A percentile compares a stretch with the other conserved stretches of the same genome.
These are phyloP conservation scores for Lucinisca nassula DNA, from an alignment of 2,888 invertebrate species.

Conservation along the genomic window DNA sequence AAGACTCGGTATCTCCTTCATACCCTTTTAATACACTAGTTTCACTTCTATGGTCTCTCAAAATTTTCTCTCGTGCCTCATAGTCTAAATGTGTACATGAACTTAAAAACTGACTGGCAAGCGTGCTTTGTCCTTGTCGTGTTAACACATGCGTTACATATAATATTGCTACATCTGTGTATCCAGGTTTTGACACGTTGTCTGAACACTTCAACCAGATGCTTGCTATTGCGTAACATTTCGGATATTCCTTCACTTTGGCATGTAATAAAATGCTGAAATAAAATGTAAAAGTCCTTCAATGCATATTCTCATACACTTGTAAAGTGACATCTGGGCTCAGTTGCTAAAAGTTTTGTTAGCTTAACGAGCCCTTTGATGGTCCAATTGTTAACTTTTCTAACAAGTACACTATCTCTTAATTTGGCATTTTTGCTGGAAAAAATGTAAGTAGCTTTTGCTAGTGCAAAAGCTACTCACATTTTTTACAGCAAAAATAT, in stretches of 20 bases:
- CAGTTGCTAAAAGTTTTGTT: no score
- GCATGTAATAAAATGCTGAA: not conserved
- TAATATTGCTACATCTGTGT: not conserved
- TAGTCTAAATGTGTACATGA: not conserved
- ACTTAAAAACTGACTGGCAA: not conserved
- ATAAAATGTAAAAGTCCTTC: no score
- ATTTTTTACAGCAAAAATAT: no score
- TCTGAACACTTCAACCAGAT: not conserved
- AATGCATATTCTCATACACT: no score
- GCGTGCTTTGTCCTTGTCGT: not conserved
- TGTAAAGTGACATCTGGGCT: no score
- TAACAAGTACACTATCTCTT: no score
- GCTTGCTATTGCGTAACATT: not conserved
- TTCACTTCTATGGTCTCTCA: not conserved
- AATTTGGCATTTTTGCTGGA: no score
- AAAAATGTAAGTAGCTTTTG: no score
- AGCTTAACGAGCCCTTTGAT: no score
- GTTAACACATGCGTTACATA: not conserved
- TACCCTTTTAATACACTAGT: not conserved
- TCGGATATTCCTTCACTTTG: not conserved
- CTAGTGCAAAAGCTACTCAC: no score
- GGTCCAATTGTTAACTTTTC: no score
- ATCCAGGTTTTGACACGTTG: not conserved
- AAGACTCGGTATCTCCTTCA: no score
- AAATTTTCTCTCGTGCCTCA: not conserved